Evolutionary conservation across 2,888 invertebrate genomes (phyloP), one percentile per base, ranked within the genome.

Genomic region (Auanema freiburgensis): DNA sequence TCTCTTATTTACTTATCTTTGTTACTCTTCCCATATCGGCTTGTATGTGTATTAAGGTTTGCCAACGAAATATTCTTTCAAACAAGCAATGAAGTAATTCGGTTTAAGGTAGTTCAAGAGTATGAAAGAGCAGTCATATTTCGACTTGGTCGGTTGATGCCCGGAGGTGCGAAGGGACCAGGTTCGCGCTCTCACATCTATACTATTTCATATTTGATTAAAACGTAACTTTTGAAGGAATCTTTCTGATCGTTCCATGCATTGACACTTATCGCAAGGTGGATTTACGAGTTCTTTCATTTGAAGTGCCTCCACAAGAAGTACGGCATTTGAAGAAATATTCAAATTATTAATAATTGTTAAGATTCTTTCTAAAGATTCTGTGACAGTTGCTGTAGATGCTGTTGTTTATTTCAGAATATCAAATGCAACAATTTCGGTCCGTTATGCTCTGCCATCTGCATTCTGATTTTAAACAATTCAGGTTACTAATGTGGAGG

Each of bases 251-350:
- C 83, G 84, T 71, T 93, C 95, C 85, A 91, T 92, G 78, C 54
- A 81, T 81, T 51, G 80, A 80, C 56, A 71, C 74, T 10, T 81
- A 77, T 62, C 74, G 76, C 40, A 90, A 92, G 69, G 93, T 96
- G 16, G 96, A 96, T 84, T 87, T 97, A 65, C 89, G 96, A 58
- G 95, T 95, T 0, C 90, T 94, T 0, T 93, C 94, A 0, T 96
- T 95, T 85, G 96, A 96, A 83, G 92, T 97, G 50, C 95, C 96
- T 52, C 96, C 96, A 0, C 96, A 97, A 87, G 96, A 96, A 89
- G 94, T 93, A 41, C 14, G 57, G 41, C 46, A 46, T 5, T 5
- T 46, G 16, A 46, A 46, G 21, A 46, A 3, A 46, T 5, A 46
- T 5, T 21, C 46, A 18, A 16, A 5, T 3, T 5, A 18, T 46